Base-by-base conservation (phyloP, 1,140 invertebrate genomes). In the Battus philenor region DNA sequence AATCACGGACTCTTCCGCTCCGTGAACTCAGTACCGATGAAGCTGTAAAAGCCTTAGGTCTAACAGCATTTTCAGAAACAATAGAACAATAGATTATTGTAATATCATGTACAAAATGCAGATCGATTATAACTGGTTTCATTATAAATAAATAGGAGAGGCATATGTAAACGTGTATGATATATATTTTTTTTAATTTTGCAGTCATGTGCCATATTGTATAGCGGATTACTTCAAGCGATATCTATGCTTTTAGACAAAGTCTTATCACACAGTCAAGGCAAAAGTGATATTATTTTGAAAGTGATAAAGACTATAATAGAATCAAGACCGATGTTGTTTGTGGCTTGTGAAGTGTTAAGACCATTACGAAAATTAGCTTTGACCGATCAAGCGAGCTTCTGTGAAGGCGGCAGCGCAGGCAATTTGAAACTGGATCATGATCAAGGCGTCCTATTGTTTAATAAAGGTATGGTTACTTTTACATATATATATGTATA, bases 391-490 rank as follows among this genome's bases (percentile, higher is more conserved):
- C 44, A 55, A 4, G 9, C 44, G 41, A 30, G 30, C 0, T 48
- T 71, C 5, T 73, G 71, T 44, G 50, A 36, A 1, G 55, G 50
- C 9, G 44, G 38, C 11, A 54, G 33, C 8, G 30, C 20, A 5
- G 72, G 70, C 1, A 77, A 77, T 36, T 47, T 81, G 8, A 75
- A 65, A 50, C 20, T 66, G 36, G 77, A 81, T 50, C 68, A 71
- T 46, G 77, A 81, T 43, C 74, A 78, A 55, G 77, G 77, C 1
- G 74, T 77, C 1, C 13, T 77, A 8, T 51, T 81, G 29, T 81
- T 68, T 55, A 73, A 63, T 18, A 75, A 66, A 70, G 69, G 73
- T 77, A n/a, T 44, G 10, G 39, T 46, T 27, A 13, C 45, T n/a
- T 29, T n/a, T n/a, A n/a, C n/a, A n/a, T n/a, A n/a, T n/a, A n/a